phyloP scores from a whole-genome alignment of 2,113 vertebrate genomes.

The Limnothrissa miodon region DNA sequence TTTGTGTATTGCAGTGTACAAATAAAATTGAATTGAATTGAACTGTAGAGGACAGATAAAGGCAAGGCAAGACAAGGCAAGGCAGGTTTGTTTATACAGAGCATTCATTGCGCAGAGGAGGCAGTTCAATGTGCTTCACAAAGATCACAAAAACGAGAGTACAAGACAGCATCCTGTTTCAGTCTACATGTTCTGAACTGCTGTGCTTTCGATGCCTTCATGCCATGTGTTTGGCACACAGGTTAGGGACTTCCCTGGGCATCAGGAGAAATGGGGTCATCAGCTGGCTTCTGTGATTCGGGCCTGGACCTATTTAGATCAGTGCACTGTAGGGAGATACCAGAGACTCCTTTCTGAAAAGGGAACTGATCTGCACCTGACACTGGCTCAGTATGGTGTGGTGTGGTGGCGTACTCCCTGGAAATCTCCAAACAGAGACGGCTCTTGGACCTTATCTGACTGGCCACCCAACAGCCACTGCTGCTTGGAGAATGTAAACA shows the following conservation, averaged over 20 bases:
- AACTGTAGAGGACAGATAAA: too few relatives aligned
- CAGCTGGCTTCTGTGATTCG: background rate
- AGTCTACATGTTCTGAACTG: background rate
- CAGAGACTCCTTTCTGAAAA: too few relatives aligned
- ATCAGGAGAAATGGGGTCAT: background rate
- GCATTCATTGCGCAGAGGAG: too few relatives aligned
- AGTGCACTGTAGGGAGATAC: too few relatives aligned
- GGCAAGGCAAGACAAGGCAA: too few relatives aligned
- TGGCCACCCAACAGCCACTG: conserved; percentile 24
- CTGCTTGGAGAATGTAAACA: conserved; percentile 48
- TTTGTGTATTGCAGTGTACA: too few relatives aligned
- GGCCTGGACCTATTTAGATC: background rate
- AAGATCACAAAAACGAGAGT: background rate
- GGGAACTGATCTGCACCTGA: background rate
- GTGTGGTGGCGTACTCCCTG: background rate
- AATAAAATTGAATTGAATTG: too few relatives aligned
- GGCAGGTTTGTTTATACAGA: too few relatives aligned
- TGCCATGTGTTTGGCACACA: background rate
- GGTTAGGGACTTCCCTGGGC: background rate
- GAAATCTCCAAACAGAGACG: background rate
- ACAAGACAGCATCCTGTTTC: background rate
- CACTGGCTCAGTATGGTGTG: background rate
- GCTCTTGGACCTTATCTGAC: conserved; percentile 23
- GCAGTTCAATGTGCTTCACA: too few relatives aligned
- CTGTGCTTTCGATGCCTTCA: background rate